phyloP scores from a whole-genome alignment of 2,888 invertebrate species.

The Pecten maximus region DNA sequence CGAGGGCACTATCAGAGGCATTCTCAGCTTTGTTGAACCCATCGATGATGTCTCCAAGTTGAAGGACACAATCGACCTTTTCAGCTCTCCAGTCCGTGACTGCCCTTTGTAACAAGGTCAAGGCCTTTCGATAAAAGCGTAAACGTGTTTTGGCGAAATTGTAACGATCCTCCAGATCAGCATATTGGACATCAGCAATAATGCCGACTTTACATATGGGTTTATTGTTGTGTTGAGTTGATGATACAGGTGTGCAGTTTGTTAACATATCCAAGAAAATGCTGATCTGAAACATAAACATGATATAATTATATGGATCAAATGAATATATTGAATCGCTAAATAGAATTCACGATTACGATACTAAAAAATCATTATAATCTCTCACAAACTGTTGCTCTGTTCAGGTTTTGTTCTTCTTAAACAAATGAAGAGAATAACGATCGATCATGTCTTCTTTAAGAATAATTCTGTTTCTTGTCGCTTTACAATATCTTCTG shows the following conservation, averaged over 20 bases:
- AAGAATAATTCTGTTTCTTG: too few relatives aligned
- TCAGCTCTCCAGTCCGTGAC: slow-evolving; percentile 74
- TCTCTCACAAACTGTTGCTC: too few relatives aligned
- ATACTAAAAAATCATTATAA: too few relatives aligned
- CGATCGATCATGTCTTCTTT: too few relatives aligned
- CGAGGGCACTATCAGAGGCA: slow-evolving; percentile 71
- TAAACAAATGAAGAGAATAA: too few relatives aligned
- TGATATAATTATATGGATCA: too few relatives aligned
- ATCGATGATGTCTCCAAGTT: slow-evolving; percentile 83
- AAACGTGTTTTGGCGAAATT: slow-evolving; percentile 75
- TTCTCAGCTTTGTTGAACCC: slow-evolving; percentile 73
- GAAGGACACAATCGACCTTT: slow-evolving; percentile 77
- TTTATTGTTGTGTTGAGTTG: not conserved
- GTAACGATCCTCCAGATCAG: slow-evolving; percentile 79
- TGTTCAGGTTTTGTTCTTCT: too few relatives aligned
- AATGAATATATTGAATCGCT: too few relatives aligned
- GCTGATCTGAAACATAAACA: not conserved
- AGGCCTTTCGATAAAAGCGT: slow-evolving; percentile 80
- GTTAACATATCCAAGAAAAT: not conserved
- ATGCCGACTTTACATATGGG: slow-evolving; percentile 68
- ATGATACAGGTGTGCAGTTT: not conserved
- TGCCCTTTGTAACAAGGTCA: slow-evolving; percentile 76
- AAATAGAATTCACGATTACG: too few relatives aligned
- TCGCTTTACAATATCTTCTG: too few relatives aligned
- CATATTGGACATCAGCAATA: slow-evolving; percentile 82